Evolutionary conservation across 1,140 invertebrate species (phyloP).

Genomic region (Vollenhovia emeryi): DNA sequence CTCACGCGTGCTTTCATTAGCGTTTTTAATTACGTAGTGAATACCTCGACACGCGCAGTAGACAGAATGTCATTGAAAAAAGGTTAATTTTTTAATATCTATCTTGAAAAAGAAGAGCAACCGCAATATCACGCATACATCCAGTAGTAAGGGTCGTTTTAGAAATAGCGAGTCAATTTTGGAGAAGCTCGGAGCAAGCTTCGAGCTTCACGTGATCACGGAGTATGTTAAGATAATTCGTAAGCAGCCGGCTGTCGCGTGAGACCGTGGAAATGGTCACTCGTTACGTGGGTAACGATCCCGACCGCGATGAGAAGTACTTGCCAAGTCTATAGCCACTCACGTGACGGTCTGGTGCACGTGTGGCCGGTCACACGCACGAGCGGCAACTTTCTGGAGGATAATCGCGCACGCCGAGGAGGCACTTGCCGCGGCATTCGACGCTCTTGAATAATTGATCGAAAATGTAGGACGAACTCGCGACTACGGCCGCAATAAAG

Average conservation of each 20-base stretch:
- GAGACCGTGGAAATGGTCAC: conserved; percentile 60
- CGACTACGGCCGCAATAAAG: conserved; percentile 64
- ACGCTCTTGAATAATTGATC: conserved; percentile 76
- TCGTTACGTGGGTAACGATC: conserved; percentile 69
- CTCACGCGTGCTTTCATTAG: background rate
- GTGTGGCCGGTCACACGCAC: conserved; percentile 62
- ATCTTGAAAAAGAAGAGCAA: background rate
- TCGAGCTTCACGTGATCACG: background rate
- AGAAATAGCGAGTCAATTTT: background rate
- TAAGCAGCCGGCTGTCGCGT: conserved; percentile 14
- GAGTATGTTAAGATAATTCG: background rate
- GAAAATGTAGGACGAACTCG: conserved; percentile 76
- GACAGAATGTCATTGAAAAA: no score
- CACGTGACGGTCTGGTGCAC: conserved; percentile 62
- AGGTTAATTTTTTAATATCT: background rate
- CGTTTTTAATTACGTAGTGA: background rate
- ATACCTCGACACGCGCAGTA: no score
- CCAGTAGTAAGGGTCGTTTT: background rate
- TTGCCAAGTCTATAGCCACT: conserved; percentile 50
- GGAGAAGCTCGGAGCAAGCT: background rate
- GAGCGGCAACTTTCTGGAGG: conserved; percentile 35
- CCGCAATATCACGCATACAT: background rate
- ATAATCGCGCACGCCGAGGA: conserved; percentile 15
- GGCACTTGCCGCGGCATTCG: conserved; percentile 39
- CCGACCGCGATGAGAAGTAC: conserved; percentile 42